Evolutionary conservation across 2,113 vertebrate genomes (phyloP).

Genomic region (Kobus ellipsiprymnus): DNA sequence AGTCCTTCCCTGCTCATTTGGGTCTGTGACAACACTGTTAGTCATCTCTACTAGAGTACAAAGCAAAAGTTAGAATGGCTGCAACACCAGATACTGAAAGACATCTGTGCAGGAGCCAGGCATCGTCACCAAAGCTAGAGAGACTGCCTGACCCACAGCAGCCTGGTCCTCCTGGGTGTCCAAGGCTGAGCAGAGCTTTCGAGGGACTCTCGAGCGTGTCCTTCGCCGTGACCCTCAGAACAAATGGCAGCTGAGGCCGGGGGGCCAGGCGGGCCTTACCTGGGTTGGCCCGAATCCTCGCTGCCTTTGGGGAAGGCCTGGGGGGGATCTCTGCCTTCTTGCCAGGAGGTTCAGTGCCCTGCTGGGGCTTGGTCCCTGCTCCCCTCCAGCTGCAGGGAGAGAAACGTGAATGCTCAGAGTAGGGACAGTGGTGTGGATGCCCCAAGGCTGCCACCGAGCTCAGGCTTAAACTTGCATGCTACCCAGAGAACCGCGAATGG

Average conservation of each 20-base stretch:
- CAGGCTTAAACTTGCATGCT: fast-evolving
- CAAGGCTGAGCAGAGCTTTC: fast-evolving
- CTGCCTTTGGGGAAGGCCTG: slow-evolving; percentile 59
- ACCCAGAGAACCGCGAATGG: fast-evolving
- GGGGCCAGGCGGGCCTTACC: slow-evolving; percentile 72
- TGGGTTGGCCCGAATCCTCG: slow-evolving; percentile 61
- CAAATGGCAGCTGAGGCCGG: fast-evolving
- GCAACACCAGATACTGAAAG: fast-evolving
- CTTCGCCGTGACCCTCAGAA: fast-evolving
- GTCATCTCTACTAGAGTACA: neutral
- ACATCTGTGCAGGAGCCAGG: too few relatives aligned
- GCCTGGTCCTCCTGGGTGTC: too few relatives aligned
- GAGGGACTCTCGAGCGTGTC: fast-evolving
- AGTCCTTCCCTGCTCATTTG: neutral
- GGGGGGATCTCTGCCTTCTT: slow-evolving; percentile 57
- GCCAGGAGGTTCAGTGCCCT: slow-evolving; percentile 78
- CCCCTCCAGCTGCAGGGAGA: slow-evolving; percentile 84
- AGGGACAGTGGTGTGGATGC: fast-evolving
- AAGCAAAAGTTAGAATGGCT: fast-evolving
- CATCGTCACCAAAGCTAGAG: fast-evolving
- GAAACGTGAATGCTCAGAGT: neutral
- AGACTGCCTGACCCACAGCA: too few relatives aligned
- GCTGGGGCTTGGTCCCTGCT: slow-evolving; percentile 86
- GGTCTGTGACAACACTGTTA: fast-evolving
- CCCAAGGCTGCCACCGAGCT: neutral